Conservation (phyloP, 2,113 vertebrate genomes). For the Arenaria interpres region DNA sequence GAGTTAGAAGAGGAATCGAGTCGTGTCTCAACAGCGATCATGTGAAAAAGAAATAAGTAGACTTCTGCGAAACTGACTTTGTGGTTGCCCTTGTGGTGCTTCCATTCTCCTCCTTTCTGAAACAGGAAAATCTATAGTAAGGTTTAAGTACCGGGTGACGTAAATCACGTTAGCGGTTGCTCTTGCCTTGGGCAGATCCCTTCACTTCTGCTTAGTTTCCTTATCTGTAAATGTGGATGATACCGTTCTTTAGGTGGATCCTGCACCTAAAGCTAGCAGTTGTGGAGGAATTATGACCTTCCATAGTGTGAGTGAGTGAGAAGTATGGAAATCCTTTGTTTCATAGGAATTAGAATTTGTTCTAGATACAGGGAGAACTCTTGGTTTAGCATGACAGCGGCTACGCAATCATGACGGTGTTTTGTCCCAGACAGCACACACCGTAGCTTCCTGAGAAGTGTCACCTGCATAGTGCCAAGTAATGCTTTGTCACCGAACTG, state of each 20-base stretch:
- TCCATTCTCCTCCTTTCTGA: background rate
- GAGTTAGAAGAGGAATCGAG: background rate
- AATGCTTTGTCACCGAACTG: background rate
- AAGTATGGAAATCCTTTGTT: background rate
- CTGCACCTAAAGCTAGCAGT: background rate
- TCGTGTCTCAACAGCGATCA: fast-evolving
- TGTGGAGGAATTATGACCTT: background rate
- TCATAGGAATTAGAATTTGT: background rate
- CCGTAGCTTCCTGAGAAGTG: background rate
- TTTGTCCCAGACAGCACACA: background rate
- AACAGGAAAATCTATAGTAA: background rate
- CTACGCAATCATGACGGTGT: fast-evolving
- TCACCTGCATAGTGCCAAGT: background rate
- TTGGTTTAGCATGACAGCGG: background rate
- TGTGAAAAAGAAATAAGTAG: background rate
- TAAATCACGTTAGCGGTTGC: background rate
- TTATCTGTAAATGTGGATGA: background rate
- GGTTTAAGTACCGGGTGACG: background rate
- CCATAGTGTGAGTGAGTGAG: background rate
- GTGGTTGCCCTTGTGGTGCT: background rate
- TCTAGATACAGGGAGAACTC: background rate
- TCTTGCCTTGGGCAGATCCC: background rate
- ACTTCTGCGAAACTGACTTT: background rate
- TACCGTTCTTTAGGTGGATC: background rate
- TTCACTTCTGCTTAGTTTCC: background rate